A percentile compares a stretch with the other conserved stretches of the same genome.
Evolutionary conservation across 1,140 invertebrate species (phyloP).

Genomic region (Drosophila eugracilis): DNA sequence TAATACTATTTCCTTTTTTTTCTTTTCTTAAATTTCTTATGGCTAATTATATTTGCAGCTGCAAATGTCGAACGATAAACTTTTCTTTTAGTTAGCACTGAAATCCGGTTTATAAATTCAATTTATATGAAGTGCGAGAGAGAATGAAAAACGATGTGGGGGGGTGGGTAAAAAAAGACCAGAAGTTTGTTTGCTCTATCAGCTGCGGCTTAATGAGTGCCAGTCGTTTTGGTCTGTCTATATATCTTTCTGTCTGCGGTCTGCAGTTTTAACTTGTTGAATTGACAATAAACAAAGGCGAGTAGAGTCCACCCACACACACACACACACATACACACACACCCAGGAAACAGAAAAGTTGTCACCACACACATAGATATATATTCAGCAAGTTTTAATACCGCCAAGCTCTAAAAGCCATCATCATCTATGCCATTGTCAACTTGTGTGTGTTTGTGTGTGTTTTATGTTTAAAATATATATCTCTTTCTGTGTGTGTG

Average conservation of each 20-base stretch:
- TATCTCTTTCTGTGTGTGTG: constrained; percentile 2
- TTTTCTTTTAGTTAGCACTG: constrained; percentile 10
- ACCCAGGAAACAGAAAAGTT: constrained; percentile 44
- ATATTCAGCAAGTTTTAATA: constrained; percentile 58
- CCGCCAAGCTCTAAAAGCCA: constrained; percentile 14
- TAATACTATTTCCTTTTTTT: neutral
- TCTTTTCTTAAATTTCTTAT: neutral
- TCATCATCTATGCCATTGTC: constrained; percentile 24
- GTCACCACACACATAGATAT: neutral
- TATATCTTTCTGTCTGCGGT: constrained; percentile 11
- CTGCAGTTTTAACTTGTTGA: constrained; percentile 31
- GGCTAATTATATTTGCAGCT: constrained; percentile 27
- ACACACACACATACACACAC: too few species aligned
- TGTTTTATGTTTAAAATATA: neutral
- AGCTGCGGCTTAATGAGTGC: constrained; percentile 16
- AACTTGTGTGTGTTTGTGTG: constrained; percentile 13
- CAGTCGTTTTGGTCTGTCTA: constrained; percentile 1
- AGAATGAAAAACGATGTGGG: neutral
- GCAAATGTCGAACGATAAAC: constrained; percentile 12
- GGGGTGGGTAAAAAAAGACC: too few species aligned
- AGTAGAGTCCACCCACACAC: too few species aligned
- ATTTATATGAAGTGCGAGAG: neutral
- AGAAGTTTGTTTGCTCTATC: constrained; percentile 31
- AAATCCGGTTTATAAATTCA: constrained; percentile 16
- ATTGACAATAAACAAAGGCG: constrained; percentile 4